Evolutionary conservation across 2,113 vertebrate genomes (phyloP).

Genomic region (Gymnobelideus leadbeateri): DNA sequence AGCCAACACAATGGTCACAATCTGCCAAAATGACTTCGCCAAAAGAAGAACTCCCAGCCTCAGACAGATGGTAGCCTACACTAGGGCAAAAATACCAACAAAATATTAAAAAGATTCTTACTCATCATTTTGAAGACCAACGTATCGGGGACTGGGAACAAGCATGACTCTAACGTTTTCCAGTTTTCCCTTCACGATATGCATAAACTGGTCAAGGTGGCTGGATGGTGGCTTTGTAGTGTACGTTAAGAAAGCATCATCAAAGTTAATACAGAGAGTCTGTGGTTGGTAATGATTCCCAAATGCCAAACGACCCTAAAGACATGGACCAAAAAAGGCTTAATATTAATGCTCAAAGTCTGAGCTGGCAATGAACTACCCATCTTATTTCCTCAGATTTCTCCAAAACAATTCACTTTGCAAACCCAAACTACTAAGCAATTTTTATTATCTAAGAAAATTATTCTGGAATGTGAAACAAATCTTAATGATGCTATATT

Average conservation of each 20-base stretch:
- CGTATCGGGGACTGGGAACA: slow-evolving; percentile 96
- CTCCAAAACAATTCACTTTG: not conserved
- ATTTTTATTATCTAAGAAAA: not conserved
- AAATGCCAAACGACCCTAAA: slow-evolving; percentile 96
- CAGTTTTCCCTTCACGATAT: slow-evolving; percentile 97
- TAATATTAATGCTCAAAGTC: not conserved
- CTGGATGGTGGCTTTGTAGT: slow-evolving; percentile 99
- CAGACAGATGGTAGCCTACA: not conserved
- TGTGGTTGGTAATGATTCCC: slow-evolving; percentile 98
- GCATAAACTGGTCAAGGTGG: slow-evolving; percentile 98
- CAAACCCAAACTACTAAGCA: slow-evolving; percentile 7
- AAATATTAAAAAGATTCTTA: slow-evolving; percentile 83
- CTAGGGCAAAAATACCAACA: not conserved
- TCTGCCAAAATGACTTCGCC: not conserved
- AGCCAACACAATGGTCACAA: not conserved
- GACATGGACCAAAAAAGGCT: slow-evolving; percentile 48
- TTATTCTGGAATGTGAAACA: not conserved
- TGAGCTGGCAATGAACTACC: not conserved
- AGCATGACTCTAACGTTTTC: slow-evolving; percentile 99
- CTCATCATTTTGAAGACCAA: slow-evolving; percentile 98
- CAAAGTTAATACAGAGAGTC: slow-evolving; percentile 96
- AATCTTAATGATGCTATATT: slow-evolving; percentile 21
- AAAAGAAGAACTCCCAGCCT: not conserved
- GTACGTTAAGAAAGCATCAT: slow-evolving; percentile 97
- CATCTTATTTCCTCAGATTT: not conserved